phyloP scores from a whole-genome alignment of 2,888 invertebrate species.

The Ethmia dodecea region DNA sequence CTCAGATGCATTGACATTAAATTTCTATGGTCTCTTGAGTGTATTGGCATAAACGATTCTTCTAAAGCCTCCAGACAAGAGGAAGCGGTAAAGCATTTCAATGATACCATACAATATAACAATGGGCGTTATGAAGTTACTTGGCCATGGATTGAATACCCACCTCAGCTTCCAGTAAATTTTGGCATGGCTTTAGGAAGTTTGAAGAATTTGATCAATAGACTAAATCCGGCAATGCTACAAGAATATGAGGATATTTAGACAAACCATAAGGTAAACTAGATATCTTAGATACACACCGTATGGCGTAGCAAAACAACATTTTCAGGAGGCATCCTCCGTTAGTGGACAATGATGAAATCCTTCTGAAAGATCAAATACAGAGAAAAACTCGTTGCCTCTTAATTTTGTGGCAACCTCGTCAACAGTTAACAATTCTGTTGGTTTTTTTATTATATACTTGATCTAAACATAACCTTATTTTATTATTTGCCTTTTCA shows the following conservation, averaged over 20 bases:
- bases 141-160: conserved; percentile 18
- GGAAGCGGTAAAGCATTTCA: conserved; percentile 9
- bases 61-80: conserved; percentile 1
- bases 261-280: conserved; percentile 14
- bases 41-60: conserved; percentile 3
- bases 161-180: conserved; percentile 16
- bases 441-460: no score
- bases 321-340: conserved; percentile 16
- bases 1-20: conserved; percentile 9
- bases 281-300: conserved; percentile 15
- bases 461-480: not conserved
- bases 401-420: no score
- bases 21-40: conserved; percentile 1
- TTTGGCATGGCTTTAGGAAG: conserved; percentile 15
- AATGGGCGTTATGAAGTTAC: conserved; percentile 14
- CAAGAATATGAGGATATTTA: conserved; percentile 15
- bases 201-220: conserved; percentile 10
- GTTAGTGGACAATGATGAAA: no score
- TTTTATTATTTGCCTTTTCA: not conserved
- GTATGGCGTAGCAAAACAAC: conserved; percentile 16
- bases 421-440: no score
- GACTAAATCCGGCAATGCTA: conserved; percentile 3
- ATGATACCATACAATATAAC: conserved; percentile 8
- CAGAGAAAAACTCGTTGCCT: no score
- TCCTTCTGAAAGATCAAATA: no score